These are phyloP conservation scores for Gadus macrocephalus DNA, from an alignment of 2,113 vertebrate genomes.

Conservation along the genomic window DNA sequence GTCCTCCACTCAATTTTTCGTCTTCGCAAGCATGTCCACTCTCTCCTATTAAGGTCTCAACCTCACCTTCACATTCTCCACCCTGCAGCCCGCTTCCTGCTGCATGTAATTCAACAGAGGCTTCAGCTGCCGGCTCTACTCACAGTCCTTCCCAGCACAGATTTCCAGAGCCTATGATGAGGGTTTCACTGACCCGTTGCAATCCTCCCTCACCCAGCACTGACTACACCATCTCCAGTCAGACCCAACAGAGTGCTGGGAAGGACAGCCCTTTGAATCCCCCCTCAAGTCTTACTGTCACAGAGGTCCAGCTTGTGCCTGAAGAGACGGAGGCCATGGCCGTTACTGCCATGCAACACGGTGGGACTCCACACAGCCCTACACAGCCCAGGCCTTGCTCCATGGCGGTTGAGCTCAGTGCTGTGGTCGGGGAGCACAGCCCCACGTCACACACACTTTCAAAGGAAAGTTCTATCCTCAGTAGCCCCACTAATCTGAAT, in stretches of 20 bases:
- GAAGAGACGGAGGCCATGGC: background rate
- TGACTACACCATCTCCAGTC: background rate
- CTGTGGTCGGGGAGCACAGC: background rate
- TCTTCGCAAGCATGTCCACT: background rate
- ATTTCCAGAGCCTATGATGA: background rate
- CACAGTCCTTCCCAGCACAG: background rate
- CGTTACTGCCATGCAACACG: background rate
- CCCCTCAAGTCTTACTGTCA: background rate
- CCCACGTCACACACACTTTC: background rate
- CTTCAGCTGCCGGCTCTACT: background rate
- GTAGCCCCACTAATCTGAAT: background rate
- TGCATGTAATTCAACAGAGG: background rate
- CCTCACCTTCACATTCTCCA: background rate
- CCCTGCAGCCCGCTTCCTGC: background rate
- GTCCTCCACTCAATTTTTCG: background rate
- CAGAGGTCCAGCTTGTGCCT: constrained; percentile 7
- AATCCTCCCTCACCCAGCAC: constrained; percentile 3
- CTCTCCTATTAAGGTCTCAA: background rate
- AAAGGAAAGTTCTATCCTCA: constrained; percentile 3
- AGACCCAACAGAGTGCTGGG: background rate
- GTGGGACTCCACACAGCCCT: background rate
- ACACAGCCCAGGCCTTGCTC: background rate
- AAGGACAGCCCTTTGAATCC: background rate
- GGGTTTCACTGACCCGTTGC: background rate
- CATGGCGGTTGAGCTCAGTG: background rate